Conservation (phyloP, 2,888 invertebrate species). For the Alsophila aescularia region DNA sequence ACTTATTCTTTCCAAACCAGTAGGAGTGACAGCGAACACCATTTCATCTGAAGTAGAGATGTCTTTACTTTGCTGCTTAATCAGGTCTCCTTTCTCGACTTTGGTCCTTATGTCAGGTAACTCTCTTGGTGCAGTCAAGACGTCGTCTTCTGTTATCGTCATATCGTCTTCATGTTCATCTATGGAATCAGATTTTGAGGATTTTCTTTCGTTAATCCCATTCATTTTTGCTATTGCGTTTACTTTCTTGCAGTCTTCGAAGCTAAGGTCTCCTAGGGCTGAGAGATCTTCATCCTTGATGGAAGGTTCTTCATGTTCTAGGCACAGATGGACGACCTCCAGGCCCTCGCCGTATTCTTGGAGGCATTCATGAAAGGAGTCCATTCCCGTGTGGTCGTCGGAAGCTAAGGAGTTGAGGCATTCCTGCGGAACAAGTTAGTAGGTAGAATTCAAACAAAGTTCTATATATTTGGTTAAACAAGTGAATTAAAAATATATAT, state of each 20-base stretch:
- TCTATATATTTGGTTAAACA: neutral
- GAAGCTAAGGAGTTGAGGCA: conserved; percentile 83
- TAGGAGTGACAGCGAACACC: conserved; percentile 82
- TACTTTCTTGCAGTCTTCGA: conserved; percentile 67
- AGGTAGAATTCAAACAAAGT: conserved; percentile 11
- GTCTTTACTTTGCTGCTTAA: conserved; percentile 79
- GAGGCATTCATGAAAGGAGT: conserved; percentile 87
- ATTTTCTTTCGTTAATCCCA: conserved; percentile 62
- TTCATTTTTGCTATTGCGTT: conserved; percentile 57
- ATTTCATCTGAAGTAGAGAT: conserved; percentile 82
- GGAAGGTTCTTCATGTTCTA: conserved; percentile 84
- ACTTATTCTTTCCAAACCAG: conserved; percentile 79
- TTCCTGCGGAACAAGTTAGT: conserved; percentile 59
- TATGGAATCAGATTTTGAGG: conserved; percentile 74
- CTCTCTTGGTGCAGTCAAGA: conserved; percentile 68
- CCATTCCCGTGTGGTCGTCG: conserved; percentile 86
- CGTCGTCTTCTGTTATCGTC: conserved; percentile 80
- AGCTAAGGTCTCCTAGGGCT: conserved; percentile 73
- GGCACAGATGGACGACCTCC: conserved; percentile 86
- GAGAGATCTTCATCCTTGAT: conserved; percentile 81
- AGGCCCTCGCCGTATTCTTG: conserved; percentile 87
- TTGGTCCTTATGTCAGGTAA: conserved; percentile 65
- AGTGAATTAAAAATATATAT: too few relatives aligned
- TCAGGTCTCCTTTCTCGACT: conserved; percentile 58
- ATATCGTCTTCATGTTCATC: conserved; percentile 78